phyloP scores from a whole-genome alignment of 2,797 vertebrate species.

The Rhinoraja longicauda region DNA sequence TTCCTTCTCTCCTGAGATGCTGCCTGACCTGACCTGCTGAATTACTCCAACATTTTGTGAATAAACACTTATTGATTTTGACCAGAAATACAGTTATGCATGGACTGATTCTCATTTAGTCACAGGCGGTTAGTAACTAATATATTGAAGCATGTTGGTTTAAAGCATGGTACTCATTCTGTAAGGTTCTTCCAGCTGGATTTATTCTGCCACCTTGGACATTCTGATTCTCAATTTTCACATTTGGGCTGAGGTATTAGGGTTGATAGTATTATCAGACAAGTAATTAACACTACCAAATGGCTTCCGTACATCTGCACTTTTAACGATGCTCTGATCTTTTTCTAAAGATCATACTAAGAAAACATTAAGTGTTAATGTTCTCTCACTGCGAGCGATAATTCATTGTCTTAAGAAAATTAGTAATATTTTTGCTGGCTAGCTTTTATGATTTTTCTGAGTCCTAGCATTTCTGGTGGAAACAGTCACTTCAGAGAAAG shows the following conservation, averaged over 20 bases:
- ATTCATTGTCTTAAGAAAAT: background rate
- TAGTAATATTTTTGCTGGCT: background rate
- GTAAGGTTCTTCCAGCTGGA: background rate
- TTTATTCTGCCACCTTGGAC: background rate
- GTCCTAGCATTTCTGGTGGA: background rate
- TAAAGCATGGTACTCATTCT: background rate
- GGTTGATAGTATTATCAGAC: background rate
- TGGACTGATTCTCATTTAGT: background rate
- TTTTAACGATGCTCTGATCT: background rate
- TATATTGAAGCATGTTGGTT: background rate
- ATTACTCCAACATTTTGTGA: too few species aligned
- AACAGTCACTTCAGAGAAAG: background rate
- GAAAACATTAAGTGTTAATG: background rate
- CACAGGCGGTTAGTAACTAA: background rate
- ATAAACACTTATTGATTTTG: background rate
- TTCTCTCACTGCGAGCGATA: background rate
- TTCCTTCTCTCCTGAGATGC: too few species aligned
- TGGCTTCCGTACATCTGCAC: background rate
- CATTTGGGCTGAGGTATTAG: background rate
- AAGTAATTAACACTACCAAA: background rate
- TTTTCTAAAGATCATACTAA: background rate
- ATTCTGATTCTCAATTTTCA: background rate
- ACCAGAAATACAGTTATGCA: background rate
- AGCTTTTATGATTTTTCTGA: background rate
- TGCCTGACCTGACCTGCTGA: too few species aligned